A percentile compares a stretch with the other conserved stretches of the same genome.
Evolutionary conservation across 2,888 invertebrate genomes (phyloP).

Genomic region (Stenolophus ochropezus): DNA sequence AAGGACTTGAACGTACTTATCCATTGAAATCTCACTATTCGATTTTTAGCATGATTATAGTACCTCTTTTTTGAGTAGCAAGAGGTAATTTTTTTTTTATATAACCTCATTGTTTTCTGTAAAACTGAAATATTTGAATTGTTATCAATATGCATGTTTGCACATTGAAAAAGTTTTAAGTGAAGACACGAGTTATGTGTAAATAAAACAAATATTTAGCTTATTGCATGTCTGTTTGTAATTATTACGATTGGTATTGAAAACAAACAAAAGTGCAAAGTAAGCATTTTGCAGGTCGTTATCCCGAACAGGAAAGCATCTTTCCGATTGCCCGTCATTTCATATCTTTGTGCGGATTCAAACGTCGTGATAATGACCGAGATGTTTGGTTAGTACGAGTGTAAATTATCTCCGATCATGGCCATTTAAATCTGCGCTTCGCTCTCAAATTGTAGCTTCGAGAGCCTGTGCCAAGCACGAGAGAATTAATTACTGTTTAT

Average conservation of each 20-base stretch:
- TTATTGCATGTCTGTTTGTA: not conserved
- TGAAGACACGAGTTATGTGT: not conserved
- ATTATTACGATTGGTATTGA: not conserved
- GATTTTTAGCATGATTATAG: no score
- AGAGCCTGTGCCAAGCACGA: slow-evolving; percentile 9
- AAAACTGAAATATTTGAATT: no score
- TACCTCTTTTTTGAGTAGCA: no score
- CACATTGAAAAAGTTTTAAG: no score
- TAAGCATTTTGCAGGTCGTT: not conserved
- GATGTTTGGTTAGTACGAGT: slow-evolving; percentile 24
- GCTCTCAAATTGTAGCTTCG: slow-evolving; percentile 23
- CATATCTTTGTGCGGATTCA: slow-evolving; percentile 1
- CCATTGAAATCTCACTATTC: no score
- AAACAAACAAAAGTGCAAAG: not conserved
- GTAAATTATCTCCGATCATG: slow-evolving; percentile 41
- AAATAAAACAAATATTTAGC: not conserved
- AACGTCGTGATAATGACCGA: slow-evolving; percentile 39
- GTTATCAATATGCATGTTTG: no score
- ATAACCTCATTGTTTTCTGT: no score
- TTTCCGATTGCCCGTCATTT: not conserved
- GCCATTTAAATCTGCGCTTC: slow-evolving; percentile 23
- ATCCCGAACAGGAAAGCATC: not conserved
- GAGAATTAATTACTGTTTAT: slow-evolving; percentile 31
- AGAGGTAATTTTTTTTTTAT: no score
- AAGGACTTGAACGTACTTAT: no score